Evolutionary conservation across 2,113 vertebrate species (phyloP), one percentile per base, ranked within the genome.

Genomic region (Anarhynchus alexandrinus): DNA sequence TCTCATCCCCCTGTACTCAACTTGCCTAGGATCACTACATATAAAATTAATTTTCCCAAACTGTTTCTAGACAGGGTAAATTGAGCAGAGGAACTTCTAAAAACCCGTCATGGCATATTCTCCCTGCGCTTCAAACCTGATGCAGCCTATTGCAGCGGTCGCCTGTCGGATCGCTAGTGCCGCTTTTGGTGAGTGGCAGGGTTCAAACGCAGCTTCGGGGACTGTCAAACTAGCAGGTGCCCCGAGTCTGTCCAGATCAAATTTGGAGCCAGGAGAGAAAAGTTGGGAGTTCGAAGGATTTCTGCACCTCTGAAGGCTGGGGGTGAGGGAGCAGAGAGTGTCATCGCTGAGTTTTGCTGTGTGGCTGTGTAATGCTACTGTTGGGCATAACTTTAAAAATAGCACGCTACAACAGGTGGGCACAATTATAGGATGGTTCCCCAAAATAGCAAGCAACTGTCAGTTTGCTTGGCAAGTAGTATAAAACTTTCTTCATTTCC

Each of bases 391-490:
- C 64, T 78, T 74, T 91, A 97, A 95, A 97, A 97, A 96, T 96
- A 95, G 85, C 43, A 2, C 54, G 79, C 69, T 93, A 7, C 86
- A 94, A 65, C 95, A 97, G 97, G 95, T 96, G 95, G 85, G 70
- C 76, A 86, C 90, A 86, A n/a, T 82, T 94, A 88, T 42, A 79
- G 85, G 85, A 69, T 79, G 62, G 45, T 55, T 95, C n/a, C 71
- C 47, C 59, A 62, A 66, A 96, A 97, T 96, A 97, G 95, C 71
- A 82, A 94, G 82, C 90, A 96, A 94, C 94, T 95, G 88, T 43
- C 51, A 21, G 78, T 91, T 95, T 91, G 51, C 72, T 94, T 91
- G 71, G 87, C 82, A 88, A 91, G 89, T 69, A n/a, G n/a, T 40
- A 42, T 64, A 47, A 87, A 91, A 79, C 74, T 85, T 87, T 14